These are phyloP conservation scores for Temnothorax nylanderi DNA, from an alignment of 1,140 invertebrate genomes.

Conservation along the genomic window DNA sequence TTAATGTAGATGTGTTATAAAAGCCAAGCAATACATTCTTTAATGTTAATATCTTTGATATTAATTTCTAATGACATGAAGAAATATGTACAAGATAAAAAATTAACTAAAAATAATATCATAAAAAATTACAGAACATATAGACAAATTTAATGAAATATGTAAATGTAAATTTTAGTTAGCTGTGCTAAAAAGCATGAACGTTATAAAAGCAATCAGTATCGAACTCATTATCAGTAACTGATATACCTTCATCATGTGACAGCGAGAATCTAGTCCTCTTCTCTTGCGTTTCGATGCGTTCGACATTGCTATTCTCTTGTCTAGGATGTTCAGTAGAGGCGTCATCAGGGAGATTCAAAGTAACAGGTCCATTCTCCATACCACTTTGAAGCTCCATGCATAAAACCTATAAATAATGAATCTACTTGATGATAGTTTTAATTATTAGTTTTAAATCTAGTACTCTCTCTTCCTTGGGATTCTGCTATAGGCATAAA, in stretches of 20 bases:
- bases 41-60: background rate
- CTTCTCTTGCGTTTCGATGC: conserved; percentile 86
- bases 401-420: conserved; percentile 81
- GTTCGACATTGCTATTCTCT: conserved; percentile 76
- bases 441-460: background rate
- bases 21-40: conserved; percentile 9
- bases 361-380: conserved; percentile 74
- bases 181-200: background rate
- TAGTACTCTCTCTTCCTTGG: background rate
- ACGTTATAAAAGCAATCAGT: background rate
- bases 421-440: background rate
- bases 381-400: conserved; percentile 82
- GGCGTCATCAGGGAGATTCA: conserved; percentile 79
- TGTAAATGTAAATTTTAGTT: conserved; percentile 6
- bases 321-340: conserved; percentile 78
- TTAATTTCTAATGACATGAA: background rate
- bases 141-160: background rate
- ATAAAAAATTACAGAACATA: background rate
- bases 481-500: background rate
- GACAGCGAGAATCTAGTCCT: conserved; percentile 93
- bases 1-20: conserved; percentile 34
- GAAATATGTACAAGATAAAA: background rate
- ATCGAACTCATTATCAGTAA: background rate
- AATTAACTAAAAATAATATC: background rate
- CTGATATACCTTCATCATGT: conserved; percentile 91